Evolutionary conservation across 2,797 vertebrate species (phyloP).

Genomic region (Gallirallus australis): DNA sequence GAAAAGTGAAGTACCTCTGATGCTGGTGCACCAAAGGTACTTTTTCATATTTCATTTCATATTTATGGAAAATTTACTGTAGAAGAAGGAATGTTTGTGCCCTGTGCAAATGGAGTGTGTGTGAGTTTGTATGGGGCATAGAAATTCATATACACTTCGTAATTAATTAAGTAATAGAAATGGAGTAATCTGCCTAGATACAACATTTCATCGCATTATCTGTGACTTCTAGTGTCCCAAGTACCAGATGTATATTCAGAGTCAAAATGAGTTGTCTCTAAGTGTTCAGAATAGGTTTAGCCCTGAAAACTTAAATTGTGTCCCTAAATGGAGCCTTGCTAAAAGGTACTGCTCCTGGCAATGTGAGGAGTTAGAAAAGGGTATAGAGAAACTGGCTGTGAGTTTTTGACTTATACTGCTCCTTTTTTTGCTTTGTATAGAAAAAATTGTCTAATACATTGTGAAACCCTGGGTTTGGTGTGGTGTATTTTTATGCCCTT

Average conservation of each 20-base stretch:
- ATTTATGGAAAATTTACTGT: not conserved
- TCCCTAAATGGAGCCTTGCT: not conserved
- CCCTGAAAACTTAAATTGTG: not conserved
- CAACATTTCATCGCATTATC: not conserved
- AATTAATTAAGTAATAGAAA: not conserved
- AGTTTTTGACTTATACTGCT: not conserved
- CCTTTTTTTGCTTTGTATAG: not conserved
- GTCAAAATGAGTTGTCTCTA: not conserved
- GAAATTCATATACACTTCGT: not conserved
- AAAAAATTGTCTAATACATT: not conserved
- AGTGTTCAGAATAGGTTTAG: not conserved
- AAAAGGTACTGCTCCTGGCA: not conserved
- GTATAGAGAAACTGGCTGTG: not conserved
- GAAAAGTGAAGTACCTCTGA: not conserved
- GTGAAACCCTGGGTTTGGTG: not conserved
- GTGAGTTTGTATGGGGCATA: not conserved
- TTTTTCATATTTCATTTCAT: not conserved
- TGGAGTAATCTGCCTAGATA: not conserved
- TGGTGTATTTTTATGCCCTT: not conserved
- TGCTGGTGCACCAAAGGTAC: not conserved
- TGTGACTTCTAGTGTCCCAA: not conserved
- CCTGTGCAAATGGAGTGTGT: not conserved
- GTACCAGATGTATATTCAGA: not conserved
- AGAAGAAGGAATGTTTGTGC: not conserved
- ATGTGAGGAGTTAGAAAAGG: not conserved